A percentile compares a stretch with the other conserved stretches of the same genome.
phyloP scores from a whole-genome alignment of 2,113 vertebrate species.

The Eonycteris spelaea region DNA sequence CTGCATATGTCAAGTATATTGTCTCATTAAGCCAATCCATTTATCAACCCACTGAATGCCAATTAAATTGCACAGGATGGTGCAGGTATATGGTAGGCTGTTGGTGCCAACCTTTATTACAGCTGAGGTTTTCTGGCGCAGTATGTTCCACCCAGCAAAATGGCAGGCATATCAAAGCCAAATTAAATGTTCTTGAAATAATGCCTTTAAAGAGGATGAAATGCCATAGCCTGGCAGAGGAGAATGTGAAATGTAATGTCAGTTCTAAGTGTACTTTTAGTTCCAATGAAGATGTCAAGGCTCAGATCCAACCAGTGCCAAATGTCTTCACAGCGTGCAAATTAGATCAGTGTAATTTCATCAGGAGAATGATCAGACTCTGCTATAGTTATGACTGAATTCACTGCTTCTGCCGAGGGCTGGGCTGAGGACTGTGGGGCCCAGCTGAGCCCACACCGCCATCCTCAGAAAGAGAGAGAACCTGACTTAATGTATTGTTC shows the following conservation, averaged over 20 bases:
- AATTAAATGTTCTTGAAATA: slow-evolving; percentile 86
- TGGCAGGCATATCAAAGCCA: slow-evolving; percentile 84
- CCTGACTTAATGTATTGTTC: slow-evolving; percentile 58
- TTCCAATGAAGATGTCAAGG: slow-evolving; percentile 90
- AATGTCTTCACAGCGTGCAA: slow-evolving; percentile 89
- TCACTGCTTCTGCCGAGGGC: slow-evolving; percentile 79
- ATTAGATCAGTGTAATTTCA: slow-evolving; percentile 92
- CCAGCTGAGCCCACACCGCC: slow-evolving; percentile 83
- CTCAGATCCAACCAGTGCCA: slow-evolving; percentile 84
- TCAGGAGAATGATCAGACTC: slow-evolving; percentile 85
- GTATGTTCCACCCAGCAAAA: slow-evolving; percentile 80
- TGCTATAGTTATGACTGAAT: slow-evolving; percentile 82
- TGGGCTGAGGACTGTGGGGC: slow-evolving; percentile 68
- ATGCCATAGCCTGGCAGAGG: slow-evolving; percentile 80
- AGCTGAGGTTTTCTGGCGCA: slow-evolving; percentile 90
- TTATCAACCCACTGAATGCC: slow-evolving; percentile 94
- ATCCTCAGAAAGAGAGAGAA: slow-evolving; percentile 75
- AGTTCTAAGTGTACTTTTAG: slow-evolving; percentile 83
- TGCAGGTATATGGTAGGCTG: slow-evolving; percentile 90
- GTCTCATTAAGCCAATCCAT: slow-evolving; percentile 96
- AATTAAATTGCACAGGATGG: slow-evolving; percentile 95
- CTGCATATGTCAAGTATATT: slow-evolving; percentile 96
- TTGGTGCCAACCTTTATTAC: slow-evolving; percentile 89
- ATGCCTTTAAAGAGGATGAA: slow-evolving; percentile 85
- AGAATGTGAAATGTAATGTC: slow-evolving; percentile 78